Evolutionary conservation across 1,140 invertebrate genomes (phyloP).

Genomic region (Orussus abietinus): DNA sequence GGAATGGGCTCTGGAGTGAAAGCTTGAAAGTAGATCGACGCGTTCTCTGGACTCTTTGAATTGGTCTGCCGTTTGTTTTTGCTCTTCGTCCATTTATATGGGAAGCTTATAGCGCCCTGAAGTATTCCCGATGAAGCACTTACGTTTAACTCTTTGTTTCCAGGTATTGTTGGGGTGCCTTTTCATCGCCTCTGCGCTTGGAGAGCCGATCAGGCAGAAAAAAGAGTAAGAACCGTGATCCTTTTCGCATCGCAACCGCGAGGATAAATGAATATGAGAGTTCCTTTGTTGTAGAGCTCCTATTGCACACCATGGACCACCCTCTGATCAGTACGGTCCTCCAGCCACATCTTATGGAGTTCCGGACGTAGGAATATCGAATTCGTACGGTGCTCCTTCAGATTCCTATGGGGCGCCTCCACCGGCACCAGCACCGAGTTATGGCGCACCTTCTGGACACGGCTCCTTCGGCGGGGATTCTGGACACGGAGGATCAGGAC

Average conservation of each 20-base stretch:
- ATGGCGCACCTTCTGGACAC: constrained; percentile 18
- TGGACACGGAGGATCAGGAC: constrained; percentile 14
- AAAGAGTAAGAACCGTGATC: constrained; percentile 39
- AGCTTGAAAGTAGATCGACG: too few relatives aligned
- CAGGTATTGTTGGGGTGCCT: constrained; percentile 48
- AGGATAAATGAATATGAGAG: constrained; percentile 9
- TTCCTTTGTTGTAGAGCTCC: constrained; percentile 12
- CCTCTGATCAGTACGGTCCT: constrained; percentile 11
- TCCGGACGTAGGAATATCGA: constrained; percentile 10
- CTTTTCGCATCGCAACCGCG: not conserved
- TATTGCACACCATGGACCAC: constrained; percentile 11
- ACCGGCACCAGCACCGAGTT: constrained; percentile 14
- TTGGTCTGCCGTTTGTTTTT: too few relatives aligned
- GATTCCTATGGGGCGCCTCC: not conserved
- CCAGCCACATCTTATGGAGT: constrained; percentile 23
- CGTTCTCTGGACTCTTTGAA: too few relatives aligned
- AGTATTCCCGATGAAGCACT: too few relatives aligned
- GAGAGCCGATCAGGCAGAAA: constrained; percentile 42
- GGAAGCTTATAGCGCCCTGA: too few relatives aligned
- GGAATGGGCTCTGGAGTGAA: too few relatives aligned
- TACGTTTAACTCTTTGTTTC: constrained; percentile 30
- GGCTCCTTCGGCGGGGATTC: constrained; percentile 11
- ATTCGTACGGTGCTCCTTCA: constrained; percentile 11
- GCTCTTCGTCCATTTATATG: too few relatives aligned
- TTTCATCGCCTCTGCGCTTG: constrained; percentile 37